phyloP scores from a whole-genome alignment of 2,113 vertebrate species.

The Oncorhynchus masou region DNA sequence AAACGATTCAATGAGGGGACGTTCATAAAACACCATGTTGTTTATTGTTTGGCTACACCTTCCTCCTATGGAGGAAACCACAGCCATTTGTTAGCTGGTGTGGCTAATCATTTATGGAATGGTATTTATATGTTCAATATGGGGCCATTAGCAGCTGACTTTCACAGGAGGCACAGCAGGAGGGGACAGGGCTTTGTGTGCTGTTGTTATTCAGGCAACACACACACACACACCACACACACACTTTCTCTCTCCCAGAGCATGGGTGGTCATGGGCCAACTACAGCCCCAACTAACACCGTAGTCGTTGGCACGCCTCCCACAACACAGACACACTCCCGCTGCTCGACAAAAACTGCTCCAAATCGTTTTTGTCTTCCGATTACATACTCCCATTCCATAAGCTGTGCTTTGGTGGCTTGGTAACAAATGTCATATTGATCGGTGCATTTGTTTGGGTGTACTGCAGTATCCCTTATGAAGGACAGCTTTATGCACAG shows the following conservation, averaged over 20 bases:
- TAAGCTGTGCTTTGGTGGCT: constrained; percentile 50
- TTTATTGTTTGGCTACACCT: constrained; percentile 6
- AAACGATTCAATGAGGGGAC: neutral
- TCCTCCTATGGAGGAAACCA: neutral
- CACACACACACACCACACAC: constrained; percentile 5
- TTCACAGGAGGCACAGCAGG: constrained; percentile 56
- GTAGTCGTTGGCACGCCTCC: constrained; percentile 41
- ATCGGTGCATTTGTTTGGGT: constrained; percentile 55
- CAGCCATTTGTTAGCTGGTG: constrained; percentile 22
- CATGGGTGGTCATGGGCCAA: constrained; percentile 66
- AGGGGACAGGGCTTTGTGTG: constrained; percentile 55
- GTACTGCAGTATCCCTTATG: constrained; percentile 41
- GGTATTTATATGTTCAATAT: constrained; percentile 49
- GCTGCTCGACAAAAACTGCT: constrained; percentile 59
- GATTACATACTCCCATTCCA: constrained; percentile 70
- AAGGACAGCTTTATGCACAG: constrained; percentile 65
- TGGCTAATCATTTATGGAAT: constrained; percentile 20
- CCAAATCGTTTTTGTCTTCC: constrained; percentile 69
- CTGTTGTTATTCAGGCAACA: constrained; percentile 60
- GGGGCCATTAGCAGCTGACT: constrained; percentile 53
- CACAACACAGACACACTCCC: constrained; percentile 35
- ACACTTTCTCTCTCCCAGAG: neutral
- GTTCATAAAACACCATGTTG: neutral
- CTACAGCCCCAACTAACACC: constrained; percentile 18
- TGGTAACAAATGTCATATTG: constrained; percentile 68